Conservation (phyloP, 2,888 invertebrate species). For the Marasmarcha lunaedactyla region DNA sequence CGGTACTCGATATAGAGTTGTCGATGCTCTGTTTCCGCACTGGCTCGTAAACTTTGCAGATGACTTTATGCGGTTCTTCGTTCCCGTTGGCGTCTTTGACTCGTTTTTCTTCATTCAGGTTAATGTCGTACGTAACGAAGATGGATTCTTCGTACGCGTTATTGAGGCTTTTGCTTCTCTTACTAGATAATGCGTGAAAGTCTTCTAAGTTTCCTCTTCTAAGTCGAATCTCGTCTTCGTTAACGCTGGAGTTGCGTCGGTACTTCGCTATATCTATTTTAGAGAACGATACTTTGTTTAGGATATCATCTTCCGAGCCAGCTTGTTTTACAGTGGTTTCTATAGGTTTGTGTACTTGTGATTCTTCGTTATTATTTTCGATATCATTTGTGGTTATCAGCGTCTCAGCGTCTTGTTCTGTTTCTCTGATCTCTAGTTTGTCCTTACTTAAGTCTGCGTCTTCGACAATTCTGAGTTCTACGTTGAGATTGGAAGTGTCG, state of each 20-base stretch:
- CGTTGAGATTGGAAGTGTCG: conserved; percentile 43
- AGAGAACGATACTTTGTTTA: conserved; percentile 36
- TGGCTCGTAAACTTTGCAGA: conserved; percentile 48
- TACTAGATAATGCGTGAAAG: conserved; percentile 42
- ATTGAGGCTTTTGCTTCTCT: conserved; percentile 55
- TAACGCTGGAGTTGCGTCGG: conserved; percentile 57
- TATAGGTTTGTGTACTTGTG: conserved; percentile 14
- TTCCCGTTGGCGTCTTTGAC: conserved; percentile 43
- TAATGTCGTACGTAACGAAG: conserved; percentile 47
- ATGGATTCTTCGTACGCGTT: conserved; percentile 40
- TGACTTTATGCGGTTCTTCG: conserved; percentile 46
- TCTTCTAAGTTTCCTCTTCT: conserved; percentile 57
- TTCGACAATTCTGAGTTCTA: conserved; percentile 63
- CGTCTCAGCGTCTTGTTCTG: conserved; percentile 4
- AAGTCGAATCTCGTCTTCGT: conserved; percentile 53
- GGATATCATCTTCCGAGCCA: conserved; percentile 38
- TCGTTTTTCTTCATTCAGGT: conserved; percentile 38
- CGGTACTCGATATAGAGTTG: conserved; percentile 51
- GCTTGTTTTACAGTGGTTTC: conserved; percentile 14
- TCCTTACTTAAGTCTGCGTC: conserved; percentile 33
- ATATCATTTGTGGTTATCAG: not conserved
- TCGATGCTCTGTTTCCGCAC: conserved; percentile 49
- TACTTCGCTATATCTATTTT: conserved; percentile 54
- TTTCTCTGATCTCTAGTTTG: conserved; percentile 3
- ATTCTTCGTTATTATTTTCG: conserved; percentile 5